These are phyloP conservation scores for Perca fluviatilis DNA, from an alignment of 2,113 vertebrate genomes.

Conservation along the genomic window DNA sequence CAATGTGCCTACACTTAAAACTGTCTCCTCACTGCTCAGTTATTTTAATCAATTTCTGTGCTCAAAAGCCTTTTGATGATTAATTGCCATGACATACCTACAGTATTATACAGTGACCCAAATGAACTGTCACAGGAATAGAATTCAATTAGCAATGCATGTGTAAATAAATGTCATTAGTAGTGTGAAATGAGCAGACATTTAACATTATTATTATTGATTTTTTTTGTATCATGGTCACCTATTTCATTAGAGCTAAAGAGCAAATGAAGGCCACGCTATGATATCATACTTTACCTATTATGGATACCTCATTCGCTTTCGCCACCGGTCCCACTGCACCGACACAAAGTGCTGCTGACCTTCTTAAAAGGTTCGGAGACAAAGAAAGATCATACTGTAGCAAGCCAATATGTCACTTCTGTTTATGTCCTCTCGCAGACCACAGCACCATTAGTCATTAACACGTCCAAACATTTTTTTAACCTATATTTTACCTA, in stretches of 20 bases:
- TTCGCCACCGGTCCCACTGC: background rate
- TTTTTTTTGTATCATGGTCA: constrained; percentile 61
- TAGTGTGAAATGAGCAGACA: constrained; percentile 46
- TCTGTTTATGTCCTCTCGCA: background rate
- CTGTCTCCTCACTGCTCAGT: constrained; percentile 21
- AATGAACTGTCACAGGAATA: constrained; percentile 39
- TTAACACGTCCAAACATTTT: background rate
- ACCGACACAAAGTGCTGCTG: constrained; percentile 28
- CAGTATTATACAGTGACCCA: constrained; percentile 34
- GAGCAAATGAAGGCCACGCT: constrained; percentile 50
- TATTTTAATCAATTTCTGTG: constrained; percentile 36
- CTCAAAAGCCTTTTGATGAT: constrained; percentile 54
- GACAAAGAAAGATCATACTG: constrained; percentile 26
- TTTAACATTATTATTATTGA: constrained; percentile 59
- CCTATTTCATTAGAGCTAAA: constrained; percentile 45
- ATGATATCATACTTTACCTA: constrained; percentile 59
- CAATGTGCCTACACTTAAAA: constrained; percentile 10
- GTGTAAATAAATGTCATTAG: constrained; percentile 43
- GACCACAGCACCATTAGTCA: background rate
- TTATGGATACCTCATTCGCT: constrained; percentile 23
- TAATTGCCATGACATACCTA: constrained; percentile 36
- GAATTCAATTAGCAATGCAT: constrained; percentile 61
- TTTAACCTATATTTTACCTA: background rate
- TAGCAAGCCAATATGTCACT: constrained; percentile 1
- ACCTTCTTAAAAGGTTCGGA: constrained; percentile 38